Base-by-base conservation (phyloP, 2,888 invertebrate genomes). In the Adelognathus sp. region DNA sequence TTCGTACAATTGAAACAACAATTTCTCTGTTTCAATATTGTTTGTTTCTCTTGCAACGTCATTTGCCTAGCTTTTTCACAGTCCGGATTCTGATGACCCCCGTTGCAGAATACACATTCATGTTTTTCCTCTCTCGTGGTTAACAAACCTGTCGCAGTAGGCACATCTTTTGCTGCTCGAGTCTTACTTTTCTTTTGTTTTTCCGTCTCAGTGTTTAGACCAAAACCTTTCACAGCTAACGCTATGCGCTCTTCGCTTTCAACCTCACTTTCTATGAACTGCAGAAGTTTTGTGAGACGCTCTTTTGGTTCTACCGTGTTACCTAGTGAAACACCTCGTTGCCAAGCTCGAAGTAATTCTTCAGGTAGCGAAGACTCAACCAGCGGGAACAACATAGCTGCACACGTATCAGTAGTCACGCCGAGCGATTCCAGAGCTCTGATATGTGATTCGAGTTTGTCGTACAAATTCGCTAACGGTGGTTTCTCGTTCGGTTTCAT, bases 401-500 rank as follows among this genome's bases (percentile, higher is more conserved):
- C 84, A 31, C 79, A 86, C 61, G 78, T 86, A 14, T 84, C 82
- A 5, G 81, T 78, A 1, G 86, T 83, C 1, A 84, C 82, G 0
- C 82, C 82, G 4, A 84, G 72, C 0, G 83, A 64, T 27, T 85
- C 83, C 3, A 82, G 78, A n/a, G 87, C 83, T 24, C 86, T 66
- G 33, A 88, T 70, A 39, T 88, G 86, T 9, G 85, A 80, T 41
- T 88, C 86, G 5, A 89, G 52, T 61, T 83, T 80, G 75, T 88
- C 87, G 69, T 86, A 86, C 1, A 86, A 24, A 27, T 39, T 29
- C 31, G 75, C 46, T 5, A 84, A 33, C 41, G 81, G 67, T 11
- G 66, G 7, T 44, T 81, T 82, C 9, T 27, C 39, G 24, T 71
- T 66, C n/a, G 52, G 33, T 9, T 70, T 71, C 14, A 72, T 4